Evolutionary conservation across 2,113 vertebrate species (phyloP).

Genomic region (Serilophus lunatus): DNA sequence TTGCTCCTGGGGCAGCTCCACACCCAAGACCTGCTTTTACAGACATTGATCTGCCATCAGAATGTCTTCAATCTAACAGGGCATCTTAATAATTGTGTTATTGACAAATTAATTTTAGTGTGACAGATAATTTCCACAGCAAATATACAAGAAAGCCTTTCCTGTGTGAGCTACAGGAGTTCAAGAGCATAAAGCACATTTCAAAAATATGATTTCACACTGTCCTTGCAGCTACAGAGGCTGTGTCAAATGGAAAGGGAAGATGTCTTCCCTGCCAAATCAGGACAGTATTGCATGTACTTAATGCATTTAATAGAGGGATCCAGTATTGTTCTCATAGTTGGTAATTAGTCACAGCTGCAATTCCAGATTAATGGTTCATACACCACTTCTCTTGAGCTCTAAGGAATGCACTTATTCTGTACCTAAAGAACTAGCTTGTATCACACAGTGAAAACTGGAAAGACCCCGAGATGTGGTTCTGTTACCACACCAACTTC

Average conservation of each 20-base stretch:
- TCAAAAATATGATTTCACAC: neutral
- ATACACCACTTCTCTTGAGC: neutral
- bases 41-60: neutral
- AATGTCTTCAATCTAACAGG: neutral
- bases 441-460: neutral
- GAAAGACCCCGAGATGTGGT: neutral
- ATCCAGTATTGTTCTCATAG: neutral
- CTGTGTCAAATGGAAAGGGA: neutral
- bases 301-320: neutral
- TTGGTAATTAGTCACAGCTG: neutral
- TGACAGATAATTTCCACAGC: neutral
- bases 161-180: neutral
- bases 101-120: neutral
- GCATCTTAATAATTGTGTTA: neutral
- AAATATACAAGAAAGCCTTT: neutral
- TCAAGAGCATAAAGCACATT: neutral
- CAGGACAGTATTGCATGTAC: neutral
- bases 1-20: neutral
- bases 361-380: neutral
- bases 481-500: neutral
- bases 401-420: neutral
- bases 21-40: neutral
- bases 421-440: fast-evolving
- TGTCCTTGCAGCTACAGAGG: neutral
- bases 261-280: neutral